phyloP scores from a whole-genome alignment of 2,113 vertebrate species.

The Brienomyrus brachyistius region DNA sequence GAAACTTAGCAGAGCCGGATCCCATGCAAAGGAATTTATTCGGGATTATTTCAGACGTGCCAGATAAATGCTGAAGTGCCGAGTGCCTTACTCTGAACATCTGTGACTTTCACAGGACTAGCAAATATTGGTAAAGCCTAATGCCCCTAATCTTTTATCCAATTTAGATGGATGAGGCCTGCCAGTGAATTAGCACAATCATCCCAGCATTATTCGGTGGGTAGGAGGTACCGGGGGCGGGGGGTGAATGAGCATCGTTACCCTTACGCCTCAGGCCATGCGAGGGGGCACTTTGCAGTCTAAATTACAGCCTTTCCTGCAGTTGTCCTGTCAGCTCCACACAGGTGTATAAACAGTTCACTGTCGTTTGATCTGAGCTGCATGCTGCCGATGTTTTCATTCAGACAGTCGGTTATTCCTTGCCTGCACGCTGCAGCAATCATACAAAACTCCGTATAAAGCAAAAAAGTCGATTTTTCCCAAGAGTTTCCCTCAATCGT shows the following conservation, averaged over 20 bases:
- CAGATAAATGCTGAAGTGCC: slow-evolving; percentile 12
- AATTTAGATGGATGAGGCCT: slow-evolving; percentile 38
- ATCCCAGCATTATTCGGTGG: slow-evolving; percentile 3
- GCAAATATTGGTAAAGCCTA: slow-evolving; percentile 35
- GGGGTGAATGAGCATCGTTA: slow-evolving; percentile 11
- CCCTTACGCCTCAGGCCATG: slow-evolving; percentile 26
- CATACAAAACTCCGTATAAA: not conserved
- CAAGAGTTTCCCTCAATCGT: not conserved
- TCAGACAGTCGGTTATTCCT: not conserved
- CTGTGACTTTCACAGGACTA: slow-evolving; percentile 29
- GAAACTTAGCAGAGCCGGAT: slow-evolving; percentile 31
- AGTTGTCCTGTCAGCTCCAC: not conserved
- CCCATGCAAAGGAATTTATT: slow-evolving; percentile 23
- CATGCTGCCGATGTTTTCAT: not conserved
- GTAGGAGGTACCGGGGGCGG: not conserved
- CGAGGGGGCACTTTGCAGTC: slow-evolving; percentile 19
- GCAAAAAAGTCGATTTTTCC: not conserved
- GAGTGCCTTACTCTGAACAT: slow-evolving; percentile 13
- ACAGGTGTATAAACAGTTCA: slow-evolving; percentile 11
- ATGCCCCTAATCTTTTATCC: slow-evolving; percentile 45
- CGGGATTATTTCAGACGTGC: slow-evolving; percentile 15
- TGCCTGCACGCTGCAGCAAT: not conserved
- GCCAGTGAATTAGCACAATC: slow-evolving; percentile 21
- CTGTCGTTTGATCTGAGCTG: slow-evolving; percentile 10
- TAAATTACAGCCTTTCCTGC: slow-evolving; percentile 27